A percentile compares a stretch with the other conserved stretches of the same genome.
Conservation (phyloP, 2,113 vertebrate genomes). For the Mobula birostris region DNA sequence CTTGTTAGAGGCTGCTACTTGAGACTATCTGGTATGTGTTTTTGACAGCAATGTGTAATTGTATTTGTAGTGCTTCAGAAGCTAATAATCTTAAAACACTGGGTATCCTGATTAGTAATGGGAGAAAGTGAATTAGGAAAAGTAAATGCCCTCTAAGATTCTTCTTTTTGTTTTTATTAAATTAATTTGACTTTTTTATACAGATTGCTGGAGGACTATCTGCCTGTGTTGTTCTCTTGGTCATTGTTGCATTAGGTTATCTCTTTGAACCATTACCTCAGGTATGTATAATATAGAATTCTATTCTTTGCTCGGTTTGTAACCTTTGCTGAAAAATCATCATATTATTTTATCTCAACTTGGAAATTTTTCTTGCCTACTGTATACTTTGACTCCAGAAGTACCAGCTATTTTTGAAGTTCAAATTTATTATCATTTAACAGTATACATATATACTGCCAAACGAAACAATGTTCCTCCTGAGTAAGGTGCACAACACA, state of each 20-base stretch:
- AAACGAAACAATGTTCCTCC: too few species aligned
- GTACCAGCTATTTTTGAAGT: neutral
- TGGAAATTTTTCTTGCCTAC: neutral
- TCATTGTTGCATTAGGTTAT: conserved; percentile 83
- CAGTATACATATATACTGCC: too few species aligned
- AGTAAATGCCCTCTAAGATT: neutral
- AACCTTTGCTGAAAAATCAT: neutral
- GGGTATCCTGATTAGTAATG: neutral
- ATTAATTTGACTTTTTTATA: conserved; percentile 39
- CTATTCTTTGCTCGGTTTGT: neutral
- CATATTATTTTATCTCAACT: neutral
- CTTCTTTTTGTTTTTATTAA: neutral
- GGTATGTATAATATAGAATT: conserved; percentile 53
- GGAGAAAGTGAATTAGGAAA: neutral
- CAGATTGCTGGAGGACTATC: conserved; percentile 84
- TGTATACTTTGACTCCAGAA: neutral
- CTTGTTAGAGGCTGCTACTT: neutral
- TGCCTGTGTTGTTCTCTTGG: conserved; percentile 81
- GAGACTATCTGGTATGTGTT: neutral
- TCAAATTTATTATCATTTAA: too few species aligned
- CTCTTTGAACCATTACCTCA: conserved; percentile 87
- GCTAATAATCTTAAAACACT: neutral
- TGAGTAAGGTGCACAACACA: too few species aligned
- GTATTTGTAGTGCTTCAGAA: neutral
- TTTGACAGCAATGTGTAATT: neutral